Base-by-base conservation (phyloP, 2,888 invertebrate species). In the Eupithecia dodoneata region DNA sequence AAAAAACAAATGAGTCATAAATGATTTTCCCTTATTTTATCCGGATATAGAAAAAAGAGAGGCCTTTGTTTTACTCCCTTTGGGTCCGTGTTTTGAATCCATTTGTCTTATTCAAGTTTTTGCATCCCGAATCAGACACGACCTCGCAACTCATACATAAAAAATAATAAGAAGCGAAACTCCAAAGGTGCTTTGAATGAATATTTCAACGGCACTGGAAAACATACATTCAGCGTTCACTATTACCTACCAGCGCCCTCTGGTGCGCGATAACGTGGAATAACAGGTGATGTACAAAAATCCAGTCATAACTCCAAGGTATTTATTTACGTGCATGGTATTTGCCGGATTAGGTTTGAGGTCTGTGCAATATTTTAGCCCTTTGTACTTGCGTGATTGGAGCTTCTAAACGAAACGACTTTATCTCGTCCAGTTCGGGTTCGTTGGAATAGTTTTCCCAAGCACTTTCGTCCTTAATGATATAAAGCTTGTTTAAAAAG, bases 121-220 rank as follows among this genome's bases (percentile, higher is more conserved):
- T 72, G 18, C 71, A 52, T 49, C 30, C 45, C 7, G 45, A 65
- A 65, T 65, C 63, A 73, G 69, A 55, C 69, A 49, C n/a, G 65
- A 49, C 67, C 44, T 52, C 59, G 52, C 45, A 15, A 42, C 69
- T 7, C 74, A 74, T 55, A 70, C 59, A 42, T 30, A 55, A 67
- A n/a, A 74, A 74, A 44, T 44, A 59, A 67, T 72, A 73, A 69
- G 67, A 69, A 69, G 67, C 67, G 67, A 44, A 69, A 69, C 67
- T 69, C 67, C 55, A 55, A 41, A 55, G 71, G 71, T 42, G 59
- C 44, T 71, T 41, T 63, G 13, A 44, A 63, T 45, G 45, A 63
- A 72, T 63, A 59, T 45, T 69, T 44, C 42, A 69, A n/a, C 42
- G n/a, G 67, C 15, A 2, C 15, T 67, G 42, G 41, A 15, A 42